phyloP scores from a whole-genome alignment of 2,888 invertebrate genomes.

The Melolontha melolontha region DNA sequence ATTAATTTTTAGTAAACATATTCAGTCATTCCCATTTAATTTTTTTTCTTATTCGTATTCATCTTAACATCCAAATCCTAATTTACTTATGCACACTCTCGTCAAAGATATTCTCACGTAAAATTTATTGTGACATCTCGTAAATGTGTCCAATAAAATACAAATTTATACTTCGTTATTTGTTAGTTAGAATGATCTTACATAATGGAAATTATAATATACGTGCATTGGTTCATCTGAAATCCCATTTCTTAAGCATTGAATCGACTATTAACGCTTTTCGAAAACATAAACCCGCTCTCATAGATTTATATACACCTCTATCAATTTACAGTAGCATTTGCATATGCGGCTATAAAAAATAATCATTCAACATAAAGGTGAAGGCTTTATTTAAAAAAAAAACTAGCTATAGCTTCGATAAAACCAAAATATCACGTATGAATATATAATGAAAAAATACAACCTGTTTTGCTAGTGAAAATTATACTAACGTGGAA shows the following conservation, averaged over 20 bases:
- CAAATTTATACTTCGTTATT: conserved; percentile 17
- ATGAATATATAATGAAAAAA: too few species aligned
- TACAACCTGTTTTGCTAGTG: too few species aligned
- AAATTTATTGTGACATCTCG: conserved; percentile 13
- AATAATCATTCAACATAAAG: neutral
- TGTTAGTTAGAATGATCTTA: neutral
- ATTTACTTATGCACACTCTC: conserved; percentile 1
- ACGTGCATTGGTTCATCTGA: neutral
- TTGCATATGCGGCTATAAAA: neutral
- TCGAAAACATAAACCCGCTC: neutral
- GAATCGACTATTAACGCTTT: neutral
- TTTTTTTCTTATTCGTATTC: neutral
- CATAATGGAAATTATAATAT: conserved; percentile 8
- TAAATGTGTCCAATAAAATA: conserved; percentile 24
- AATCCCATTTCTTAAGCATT: neutral
- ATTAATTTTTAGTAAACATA: too few species aligned
- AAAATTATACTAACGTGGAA: too few species aligned
- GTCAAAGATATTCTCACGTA: neutral
- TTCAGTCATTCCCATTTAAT: too few species aligned
- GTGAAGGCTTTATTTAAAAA: conserved; percentile 2
- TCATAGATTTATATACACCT: neutral
- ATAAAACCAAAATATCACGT: too few species aligned
- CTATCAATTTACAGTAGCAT: conserved; percentile 1
- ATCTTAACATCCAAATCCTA: neutral
- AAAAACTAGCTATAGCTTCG: too few species aligned